phyloP scores from a whole-genome alignment of 2,797 vertebrate species.

The Clamator glandarius region DNA sequence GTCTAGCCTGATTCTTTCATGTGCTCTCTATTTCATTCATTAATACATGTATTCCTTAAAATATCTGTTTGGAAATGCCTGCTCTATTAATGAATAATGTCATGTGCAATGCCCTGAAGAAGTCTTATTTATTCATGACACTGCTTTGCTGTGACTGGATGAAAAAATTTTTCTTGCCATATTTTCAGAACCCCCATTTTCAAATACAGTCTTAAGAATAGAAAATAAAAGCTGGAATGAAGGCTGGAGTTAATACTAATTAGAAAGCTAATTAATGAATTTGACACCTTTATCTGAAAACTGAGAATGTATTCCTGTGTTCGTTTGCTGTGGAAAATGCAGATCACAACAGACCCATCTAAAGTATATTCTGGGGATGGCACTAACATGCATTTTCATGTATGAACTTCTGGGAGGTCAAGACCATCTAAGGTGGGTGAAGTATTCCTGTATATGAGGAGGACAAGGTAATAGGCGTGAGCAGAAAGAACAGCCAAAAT shows the following conservation, averaged over 20 bases:
- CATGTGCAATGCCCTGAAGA: background rate
- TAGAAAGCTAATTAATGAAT: background rate
- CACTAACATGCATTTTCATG: background rate
- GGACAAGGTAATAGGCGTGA: background rate
- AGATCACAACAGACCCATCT: background rate
- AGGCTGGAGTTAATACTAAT: background rate
- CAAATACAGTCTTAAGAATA: background rate
- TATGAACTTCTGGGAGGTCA: background rate
- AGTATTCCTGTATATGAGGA: background rate
- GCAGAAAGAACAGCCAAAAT: background rate
- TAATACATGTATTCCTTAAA: background rate
- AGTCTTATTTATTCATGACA: background rate
- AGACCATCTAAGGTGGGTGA: background rate
- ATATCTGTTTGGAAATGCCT: background rate
- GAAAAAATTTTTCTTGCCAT: background rate
- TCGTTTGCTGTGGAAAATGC: background rate
- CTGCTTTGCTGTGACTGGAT: background rate
- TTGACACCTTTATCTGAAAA: background rate
- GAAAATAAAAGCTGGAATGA: background rate
- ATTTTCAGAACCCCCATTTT: background rate
- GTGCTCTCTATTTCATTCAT: background rate
- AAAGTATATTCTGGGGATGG: background rate
- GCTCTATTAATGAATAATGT: background rate
- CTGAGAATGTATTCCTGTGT: background rate
- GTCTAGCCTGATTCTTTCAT: background rate